Evolutionary conservation across 2,888 invertebrate genomes (phyloP).

Genomic region (Strigamia transsilvanica): DNA sequence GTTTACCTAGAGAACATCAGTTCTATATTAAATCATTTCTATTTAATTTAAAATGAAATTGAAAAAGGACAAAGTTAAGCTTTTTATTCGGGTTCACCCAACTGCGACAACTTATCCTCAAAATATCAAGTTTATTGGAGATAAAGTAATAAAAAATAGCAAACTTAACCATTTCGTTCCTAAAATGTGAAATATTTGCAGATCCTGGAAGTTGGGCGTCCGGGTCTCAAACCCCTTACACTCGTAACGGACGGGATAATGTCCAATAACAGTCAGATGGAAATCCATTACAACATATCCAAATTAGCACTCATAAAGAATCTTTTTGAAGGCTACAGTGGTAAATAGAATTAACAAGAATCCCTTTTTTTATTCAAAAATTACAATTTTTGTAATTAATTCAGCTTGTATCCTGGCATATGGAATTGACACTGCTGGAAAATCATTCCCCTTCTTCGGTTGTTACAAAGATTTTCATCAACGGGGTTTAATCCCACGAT

Average conservation of each 20-base stretch:
- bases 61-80: constrained; percentile 3
- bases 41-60: not conserved
- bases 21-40: too few relatives aligned
- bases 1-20: too few relatives aligned
- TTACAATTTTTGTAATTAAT: not conserved
- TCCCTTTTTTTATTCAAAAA: too few relatives aligned
- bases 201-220: not conserved
- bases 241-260: not conserved
- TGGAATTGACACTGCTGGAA: not conserved
- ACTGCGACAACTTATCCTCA: not conserved
- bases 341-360: too few relatives aligned
- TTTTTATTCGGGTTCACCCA: not conserved
- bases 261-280: not conserved
- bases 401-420: not conserved
- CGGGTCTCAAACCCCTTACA: not conserved
- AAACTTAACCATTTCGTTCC: not conserved
- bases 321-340: not conserved
- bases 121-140: not conserved
- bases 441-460: not conserved
- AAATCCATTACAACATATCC: not conserved
- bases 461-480: not conserved
- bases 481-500: constrained; percentile 5
- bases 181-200: not conserved
- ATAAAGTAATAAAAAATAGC: constrained; percentile 5
- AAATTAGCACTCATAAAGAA: not conserved